Evolutionary conservation across 2,888 invertebrate species (phyloP), one percentile per base, ranked within the genome.

Genomic region (Drepanosiphum platanoidis): DNA sequence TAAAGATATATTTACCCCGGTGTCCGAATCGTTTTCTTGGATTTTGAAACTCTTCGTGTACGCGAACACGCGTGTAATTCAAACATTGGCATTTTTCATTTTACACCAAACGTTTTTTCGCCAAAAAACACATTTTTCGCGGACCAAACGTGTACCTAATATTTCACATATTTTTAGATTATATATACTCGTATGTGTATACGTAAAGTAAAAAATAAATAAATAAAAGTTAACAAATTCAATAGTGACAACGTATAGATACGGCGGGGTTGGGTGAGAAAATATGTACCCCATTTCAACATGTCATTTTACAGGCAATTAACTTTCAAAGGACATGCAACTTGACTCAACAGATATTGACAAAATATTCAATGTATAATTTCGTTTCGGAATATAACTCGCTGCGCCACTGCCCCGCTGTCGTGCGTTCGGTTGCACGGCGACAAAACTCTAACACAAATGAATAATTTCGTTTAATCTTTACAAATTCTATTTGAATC

Each of bases 231-330:
- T 32, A 32, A 52, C 22, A 22, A 5, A 74, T 74, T 74, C 32
- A 74, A 74, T 32, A 32, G 32, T 9, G 0, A 74, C 32, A n/a
- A 36, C 52, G 9, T 18, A 71, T 42, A 52, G 22, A 27, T 9
- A 27, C n/a, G n/a, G n/a, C n/a, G n/a, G n/a, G n/a, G n/a, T 78
- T 7, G 66, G 13, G 15, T 3, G 68, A 46, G 68, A 46, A 32
- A 68, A 74, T 58, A 71, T 52, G 27, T 36, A 22, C 36, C 39
- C 58, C 22, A 18, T 71, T 71, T 61, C 58, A 39, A 71, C 58
- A 39, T 81, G 81, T 71, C 39, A 61, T 81, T 71, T 81, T 61
- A 81, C 71, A 32, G 81, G 39, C 81, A 81, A 81, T 81, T 81
- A 72, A 71, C 71, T 81, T 32, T 27, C 52, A 68, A 68, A 70